Evolutionary conservation across 2,797 vertebrate genomes (phyloP), one percentile per base, ranked within the genome.

Genomic region (Crocidura indochinensis): DNA sequence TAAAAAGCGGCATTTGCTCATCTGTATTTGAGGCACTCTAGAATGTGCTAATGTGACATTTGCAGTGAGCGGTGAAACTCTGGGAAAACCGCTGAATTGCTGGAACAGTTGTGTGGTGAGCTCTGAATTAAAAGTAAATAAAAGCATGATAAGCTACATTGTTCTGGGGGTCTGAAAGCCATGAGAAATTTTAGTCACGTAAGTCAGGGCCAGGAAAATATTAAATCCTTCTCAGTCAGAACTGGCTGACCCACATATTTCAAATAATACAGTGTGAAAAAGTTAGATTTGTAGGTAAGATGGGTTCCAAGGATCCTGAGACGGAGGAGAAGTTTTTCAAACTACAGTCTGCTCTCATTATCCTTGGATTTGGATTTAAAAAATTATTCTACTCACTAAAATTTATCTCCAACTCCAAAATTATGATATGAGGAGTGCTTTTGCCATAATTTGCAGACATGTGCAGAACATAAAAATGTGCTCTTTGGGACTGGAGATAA

Each of bases 401-500:
- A 77, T 81, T 11, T 56, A 38, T 74, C 71, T 19, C 2, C 60
- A 65, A 44, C 22, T 53, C 84, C 44, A 6, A 73, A 60, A 20
- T 12, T 19, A 38, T 38, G 68, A 84, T 11, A 46, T 2, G 53
- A 0, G 0, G 0, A 1, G 64, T 17, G 4, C 2, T 7, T 67
- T 56, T 7, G 29, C n/a, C 27, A 51, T 72, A 46, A 27, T 82
- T 38, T 38, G 47, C 46, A 75, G 53, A 69, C 51, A 24, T 3
- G 17, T 1, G 1, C 6, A 29, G 6, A 49, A 46, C 60, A 2
- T 53, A 20, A 7, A 68, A 26, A 10, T 1, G 8, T 17, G 12
- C 49, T 12, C 0, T 9, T 0, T 1, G 10, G 0, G 14, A 19
- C 64, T 27, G 65, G 12, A n/a, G 65, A 15, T 68, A 14, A 27